Base-by-base conservation (phyloP, 2,113 vertebrate genomes). In the Heteronetta atricapilla region DNA sequence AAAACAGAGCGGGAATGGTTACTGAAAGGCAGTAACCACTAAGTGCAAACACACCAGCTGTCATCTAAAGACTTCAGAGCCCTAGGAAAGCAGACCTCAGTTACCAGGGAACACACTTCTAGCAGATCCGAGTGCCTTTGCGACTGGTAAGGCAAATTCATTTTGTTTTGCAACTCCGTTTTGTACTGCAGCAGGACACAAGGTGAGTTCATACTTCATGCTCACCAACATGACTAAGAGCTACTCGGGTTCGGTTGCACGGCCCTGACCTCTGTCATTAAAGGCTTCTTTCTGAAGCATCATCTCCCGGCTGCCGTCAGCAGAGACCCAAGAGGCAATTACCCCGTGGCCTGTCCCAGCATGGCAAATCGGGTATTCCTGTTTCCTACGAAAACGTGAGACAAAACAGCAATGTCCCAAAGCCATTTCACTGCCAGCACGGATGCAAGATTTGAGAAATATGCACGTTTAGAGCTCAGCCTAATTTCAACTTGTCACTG, bases 111-210 rank as follows among this genome's bases (percentile, higher is more conserved):
- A 46, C 29, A 10, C 26, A 20, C 48, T 48, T 63, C n/a, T 40
- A 48, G 36, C 29, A 38, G 21, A 29, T 7, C 28, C 46, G 52
- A 56, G 40, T n/a, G 29, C 28, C 38, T 80, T 42, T 62, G 31
- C 0, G 1, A 31, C 1, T 22, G n/a, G 20, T 6, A 44, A 52
- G 33, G 36, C 15, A 31, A 82, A 53, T 26, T 12, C 11, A 11
- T 48, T 59, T 20, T 56, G 50, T 16, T 69, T 77, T 67, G 29
- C n/a, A 66, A 19, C 44, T 34, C 18, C 26, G 50, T 25, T 86
- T 19, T 58, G 23, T 64, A 26, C 29, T 63, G 48, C 58, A 72
- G 34, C 53, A 48, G n/a, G 64, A 67, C 34, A 29, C 31, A 19
- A 55, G 6, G 1, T 44, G 76, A 64, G 44, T 50, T 89, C 62